A percentile compares a stretch with the other conserved stretches of the same genome.
Evolutionary conservation across 2,113 vertebrate species (phyloP).

Genomic region (Corythaeola cristata): DNA sequence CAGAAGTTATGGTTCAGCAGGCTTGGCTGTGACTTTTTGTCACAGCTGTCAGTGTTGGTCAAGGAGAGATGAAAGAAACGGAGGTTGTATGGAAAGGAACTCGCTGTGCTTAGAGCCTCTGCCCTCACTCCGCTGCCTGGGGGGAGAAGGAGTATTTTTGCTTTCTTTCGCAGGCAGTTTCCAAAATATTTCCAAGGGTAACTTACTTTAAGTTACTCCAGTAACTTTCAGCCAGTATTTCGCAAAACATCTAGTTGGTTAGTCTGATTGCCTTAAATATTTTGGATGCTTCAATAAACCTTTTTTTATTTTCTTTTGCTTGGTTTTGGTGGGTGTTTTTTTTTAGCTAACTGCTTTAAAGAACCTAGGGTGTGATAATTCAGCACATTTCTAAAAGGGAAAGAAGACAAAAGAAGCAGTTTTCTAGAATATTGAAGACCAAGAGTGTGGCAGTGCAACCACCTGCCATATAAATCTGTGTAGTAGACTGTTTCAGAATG

Average conservation of each 20-base stretch:
- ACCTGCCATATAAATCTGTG: neutral
- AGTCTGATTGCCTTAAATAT: neutral
- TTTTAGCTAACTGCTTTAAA: neutral
- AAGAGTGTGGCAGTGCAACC: neutral
- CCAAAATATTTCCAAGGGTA: neutral
- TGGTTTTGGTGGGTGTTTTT: neutral
- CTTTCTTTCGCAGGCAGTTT: neutral
- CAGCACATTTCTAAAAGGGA: neutral
- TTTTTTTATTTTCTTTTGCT: neutral
- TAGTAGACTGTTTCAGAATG: neutral
- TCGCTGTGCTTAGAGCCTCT: neutral
- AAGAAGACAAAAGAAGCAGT: neutral
- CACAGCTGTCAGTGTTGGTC: conserved; percentile 39
- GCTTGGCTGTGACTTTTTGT: conserved; percentile 44
- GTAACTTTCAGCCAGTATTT: neutral
- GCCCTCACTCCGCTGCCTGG: neutral
- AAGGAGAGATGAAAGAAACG: neutral
- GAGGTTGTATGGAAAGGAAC: neutral
- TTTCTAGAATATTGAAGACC: neutral
- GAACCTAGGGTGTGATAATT: neutral
- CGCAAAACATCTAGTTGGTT: neutral
- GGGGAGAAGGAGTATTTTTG: neutral
- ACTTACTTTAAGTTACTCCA: neutral
- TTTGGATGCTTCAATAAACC: neutral
- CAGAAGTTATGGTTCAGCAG: neutral